phyloP scores from a whole-genome alignment of 2,113 vertebrate species.

The Eolophus roseicapilla region DNA sequence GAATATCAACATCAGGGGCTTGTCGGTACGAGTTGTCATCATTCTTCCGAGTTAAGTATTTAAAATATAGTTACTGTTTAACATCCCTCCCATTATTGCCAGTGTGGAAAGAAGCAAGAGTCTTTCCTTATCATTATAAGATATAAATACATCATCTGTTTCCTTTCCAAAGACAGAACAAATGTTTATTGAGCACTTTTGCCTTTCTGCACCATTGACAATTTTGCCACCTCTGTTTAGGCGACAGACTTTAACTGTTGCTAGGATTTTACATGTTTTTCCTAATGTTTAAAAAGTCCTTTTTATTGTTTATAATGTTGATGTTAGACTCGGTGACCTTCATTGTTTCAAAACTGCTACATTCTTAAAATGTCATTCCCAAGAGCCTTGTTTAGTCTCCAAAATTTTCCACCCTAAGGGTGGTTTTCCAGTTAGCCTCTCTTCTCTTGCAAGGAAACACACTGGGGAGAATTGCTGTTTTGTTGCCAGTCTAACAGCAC shows the following conservation, averaged over 20 bases:
- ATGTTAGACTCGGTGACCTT: not conserved
- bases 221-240: not conserved
- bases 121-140: slow-evolving; percentile 23
- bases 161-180: slow-evolving; percentile 8
- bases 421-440: not conserved
- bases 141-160: slow-evolving; percentile 24
- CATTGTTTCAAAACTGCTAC: not conserved
- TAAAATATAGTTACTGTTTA: slow-evolving; percentile 48
- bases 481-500: not conserved
- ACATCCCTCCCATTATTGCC: not conserved
- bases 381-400: not conserved
- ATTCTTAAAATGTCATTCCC: not conserved
- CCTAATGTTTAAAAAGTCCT: not conserved
- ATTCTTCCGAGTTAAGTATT: slow-evolving; percentile 14
- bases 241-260: not conserved
- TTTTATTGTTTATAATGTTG: not conserved
- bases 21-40: not conserved
- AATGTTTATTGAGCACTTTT: slow-evolving; percentile 45
- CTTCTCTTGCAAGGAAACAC: not conserved
- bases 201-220: slow-evolving; percentile 35
- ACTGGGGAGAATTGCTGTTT: not conserved
- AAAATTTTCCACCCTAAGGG: not conserved
- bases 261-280: slow-evolving; percentile 22
- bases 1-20: not conserved
- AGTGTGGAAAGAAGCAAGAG: not conserved